Base-by-base conservation (phyloP, 2,797 vertebrate species). In the Ficedula albicollis region DNA sequence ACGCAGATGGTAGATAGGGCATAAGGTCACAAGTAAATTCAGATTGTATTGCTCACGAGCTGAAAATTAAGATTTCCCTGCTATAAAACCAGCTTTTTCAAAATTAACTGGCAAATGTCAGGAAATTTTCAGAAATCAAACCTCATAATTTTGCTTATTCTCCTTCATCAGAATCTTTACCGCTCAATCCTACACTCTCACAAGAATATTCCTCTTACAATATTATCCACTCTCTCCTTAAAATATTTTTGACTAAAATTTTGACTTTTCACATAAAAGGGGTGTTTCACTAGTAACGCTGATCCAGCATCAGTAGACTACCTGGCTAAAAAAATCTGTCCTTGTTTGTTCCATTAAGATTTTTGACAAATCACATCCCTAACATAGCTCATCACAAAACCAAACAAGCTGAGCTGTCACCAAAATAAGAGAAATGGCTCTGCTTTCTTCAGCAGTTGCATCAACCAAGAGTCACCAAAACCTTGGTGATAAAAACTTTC, bases 81-180 rank as follows among this genome's bases (percentile, higher is more conserved):
- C 18, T 49, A 5, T 15, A 64, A 52, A 89, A 66, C 7, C 10
- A 69, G 19, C 10, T 34, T 64, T 38, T 51, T 69, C 39, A 59
- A 58, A 89, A 64, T 21, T 74, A 15, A 66, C 2, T 6, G 52
- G 34, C 15, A 43, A 72, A 75, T 1, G 0, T 16, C 12, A 68
- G 23, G 18, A 56, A 79, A 64, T 79, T 60, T 34, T 25, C 46
- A 69, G 38, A 51, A 60, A 66, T 19, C 30, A 59, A 91, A n/a
- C 16, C 13, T 19, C 17, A 49, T 2, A 0, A 0, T 5, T 73
- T 20, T 1, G 2, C 11, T 38, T 41, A 38, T 46, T 29, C 9
- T 39, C 46, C 9, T 64, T 73, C 67, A 49, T 9, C 10, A 15
- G 36, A 48, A 67, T 25, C n/a, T 38, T 27, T 39, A 67, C 36